phyloP scores from a whole-genome alignment of 2,113 vertebrate species.

The Aix galericulata region DNA sequence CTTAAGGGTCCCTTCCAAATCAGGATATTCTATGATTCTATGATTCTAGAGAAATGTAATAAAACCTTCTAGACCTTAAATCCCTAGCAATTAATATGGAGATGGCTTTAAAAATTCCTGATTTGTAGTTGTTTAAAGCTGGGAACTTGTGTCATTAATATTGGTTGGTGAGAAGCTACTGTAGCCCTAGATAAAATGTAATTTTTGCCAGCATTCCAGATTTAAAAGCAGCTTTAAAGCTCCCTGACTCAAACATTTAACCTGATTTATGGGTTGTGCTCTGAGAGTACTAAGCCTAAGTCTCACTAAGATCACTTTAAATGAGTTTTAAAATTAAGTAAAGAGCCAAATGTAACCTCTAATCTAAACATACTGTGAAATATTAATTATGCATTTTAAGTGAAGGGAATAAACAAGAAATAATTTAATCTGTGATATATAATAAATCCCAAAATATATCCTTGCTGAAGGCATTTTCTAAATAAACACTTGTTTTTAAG shows the following conservation, averaged over 20 bases:
- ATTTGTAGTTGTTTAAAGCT: neutral
- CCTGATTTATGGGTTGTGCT: slow-evolving; percentile 73
- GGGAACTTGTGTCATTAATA: slow-evolving; percentile 37
- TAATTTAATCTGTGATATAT: slow-evolving; percentile 73
- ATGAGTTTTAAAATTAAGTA: slow-evolving; percentile 73
- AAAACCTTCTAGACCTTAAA: neutral
- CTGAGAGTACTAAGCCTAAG: slow-evolving; percentile 58
- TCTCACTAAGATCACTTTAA: slow-evolving; percentile 56
- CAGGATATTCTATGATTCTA: too few species aligned
- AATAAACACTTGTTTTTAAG: slow-evolving; percentile 73
- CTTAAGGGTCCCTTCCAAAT: too few species aligned
- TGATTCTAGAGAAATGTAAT: neutral
- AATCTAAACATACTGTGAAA: slow-evolving; percentile 70
- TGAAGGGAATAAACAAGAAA: slow-evolving; percentile 71
- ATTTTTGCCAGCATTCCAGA: slow-evolving; percentile 41
- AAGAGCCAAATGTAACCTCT: slow-evolving; percentile 63
- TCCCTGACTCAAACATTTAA: slow-evolving; percentile 70
- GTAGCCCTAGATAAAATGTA: slow-evolving; percentile 39
- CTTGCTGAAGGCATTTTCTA: slow-evolving; percentile 68
- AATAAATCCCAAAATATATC: slow-evolving; percentile 71
- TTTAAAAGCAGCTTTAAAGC: slow-evolving; percentile 61
- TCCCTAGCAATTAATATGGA: neutral
- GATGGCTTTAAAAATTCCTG: neutral
- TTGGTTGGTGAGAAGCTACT: neutral
- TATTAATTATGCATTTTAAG: slow-evolving; percentile 76